A percentile compares a stretch with the other conserved stretches of the same genome.
Evolutionary conservation across 2,888 invertebrate genomes (phyloP).

Genomic region (Rhamnusium bicolor): DNA sequence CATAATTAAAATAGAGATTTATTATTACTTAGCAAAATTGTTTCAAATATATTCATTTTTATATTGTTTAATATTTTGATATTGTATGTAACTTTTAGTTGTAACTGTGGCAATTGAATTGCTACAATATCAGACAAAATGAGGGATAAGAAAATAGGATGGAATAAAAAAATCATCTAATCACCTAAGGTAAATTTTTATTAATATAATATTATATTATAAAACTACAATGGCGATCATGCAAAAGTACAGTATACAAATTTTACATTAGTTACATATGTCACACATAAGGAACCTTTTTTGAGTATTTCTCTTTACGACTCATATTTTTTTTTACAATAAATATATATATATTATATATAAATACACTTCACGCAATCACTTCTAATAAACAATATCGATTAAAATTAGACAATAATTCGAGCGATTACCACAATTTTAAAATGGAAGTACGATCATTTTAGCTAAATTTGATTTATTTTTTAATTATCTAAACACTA

Average conservation of each 20-base stretch:
- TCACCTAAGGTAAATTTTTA: constrained; percentile 36
- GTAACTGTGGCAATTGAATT: too few relatives aligned
- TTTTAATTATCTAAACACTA: background rate
- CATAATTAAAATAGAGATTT: too few relatives aligned
- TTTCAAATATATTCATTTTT: too few relatives aligned
- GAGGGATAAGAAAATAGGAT: background rate
- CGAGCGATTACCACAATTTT: background rate
- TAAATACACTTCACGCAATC: constrained; percentile 28
- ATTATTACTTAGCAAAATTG: too few relatives aligned
- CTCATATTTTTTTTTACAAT: constrained; percentile 25
- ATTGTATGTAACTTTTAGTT: too few relatives aligned
- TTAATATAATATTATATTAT: constrained; percentile 40
- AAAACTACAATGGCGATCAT: constrained; percentile 47
- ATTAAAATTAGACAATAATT: constrained; percentile 22
- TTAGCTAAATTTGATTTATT: constrained; percentile 19
- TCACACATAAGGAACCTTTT: constrained; percentile 43
- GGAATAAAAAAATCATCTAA: background rate
- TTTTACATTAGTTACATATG: constrained; percentile 37
- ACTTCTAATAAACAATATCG: constrained; percentile 29
- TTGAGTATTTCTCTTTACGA: constrained; percentile 30
- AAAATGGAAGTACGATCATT: constrained; percentile 30
- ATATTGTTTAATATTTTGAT: too few relatives aligned
- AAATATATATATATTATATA: constrained; percentile 24
- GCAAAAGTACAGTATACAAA: constrained; percentile 45
- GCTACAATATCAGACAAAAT: too few relatives aligned